These are phyloP conservation scores for Delia radicum DNA, from an alignment of 1,140 invertebrate species.

Conservation along the genomic window DNA sequence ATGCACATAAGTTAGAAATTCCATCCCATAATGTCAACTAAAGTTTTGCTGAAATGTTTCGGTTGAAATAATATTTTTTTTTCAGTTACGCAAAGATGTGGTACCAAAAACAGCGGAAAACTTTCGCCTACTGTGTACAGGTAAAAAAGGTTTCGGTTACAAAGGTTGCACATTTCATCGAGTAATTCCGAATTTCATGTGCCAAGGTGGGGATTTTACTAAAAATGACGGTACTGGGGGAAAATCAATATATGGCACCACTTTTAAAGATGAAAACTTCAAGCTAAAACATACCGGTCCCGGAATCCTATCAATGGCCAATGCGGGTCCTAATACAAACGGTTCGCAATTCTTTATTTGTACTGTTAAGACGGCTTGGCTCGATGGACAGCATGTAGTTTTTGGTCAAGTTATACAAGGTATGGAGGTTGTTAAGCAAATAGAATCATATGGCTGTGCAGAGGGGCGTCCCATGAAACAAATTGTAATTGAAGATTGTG, in stretches of 20 bases:
- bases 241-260: conserved; percentile 90
- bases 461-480: conserved; percentile 83
- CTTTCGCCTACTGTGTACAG: conserved; percentile 87
- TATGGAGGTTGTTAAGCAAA: conserved; percentile 90
- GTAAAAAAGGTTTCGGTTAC: conserved; percentile 90
- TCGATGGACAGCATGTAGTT: conserved; percentile 94
- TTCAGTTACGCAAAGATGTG: conserved; percentile 77
- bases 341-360: conserved; percentile 97
- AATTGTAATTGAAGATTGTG: conserved; percentile 77
- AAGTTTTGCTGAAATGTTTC: too few relatives aligned
- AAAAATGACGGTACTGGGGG: conserved; percentile 92
- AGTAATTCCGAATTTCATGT: conserved; percentile 97
- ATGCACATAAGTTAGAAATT: too few relatives aligned
- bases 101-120: conserved; percentile 92
- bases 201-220: conserved; percentile 93
- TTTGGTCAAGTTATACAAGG: conserved; percentile 93
- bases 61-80: neutral
- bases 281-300: conserved; percentile 85
- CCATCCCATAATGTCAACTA: too few relatives aligned
- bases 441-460: conserved; percentile 76
- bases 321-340: conserved; percentile 92
- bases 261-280: conserved; percentile 96
- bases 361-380: conserved; percentile 88
- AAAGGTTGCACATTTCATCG: conserved; percentile 88
- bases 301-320: conserved; percentile 89